These are phyloP conservation scores for Hirudo medicinalis DNA, from an alignment of 1,140 invertebrate species.

Conservation along the genomic window DNA sequence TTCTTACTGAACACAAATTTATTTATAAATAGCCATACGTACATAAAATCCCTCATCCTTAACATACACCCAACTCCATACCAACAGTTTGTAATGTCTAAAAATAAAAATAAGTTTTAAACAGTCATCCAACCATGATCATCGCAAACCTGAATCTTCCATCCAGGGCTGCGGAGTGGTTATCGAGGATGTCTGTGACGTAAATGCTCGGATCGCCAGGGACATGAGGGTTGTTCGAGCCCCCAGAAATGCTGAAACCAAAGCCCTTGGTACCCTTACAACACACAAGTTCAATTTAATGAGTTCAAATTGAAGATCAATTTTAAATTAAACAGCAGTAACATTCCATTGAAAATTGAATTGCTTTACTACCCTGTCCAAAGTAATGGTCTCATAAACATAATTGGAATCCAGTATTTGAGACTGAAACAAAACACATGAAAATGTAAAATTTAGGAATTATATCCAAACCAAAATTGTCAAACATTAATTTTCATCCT, in stretches of 20 bases:
- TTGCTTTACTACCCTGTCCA: background rate
- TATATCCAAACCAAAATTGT: background rate
- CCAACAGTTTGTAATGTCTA: no score
- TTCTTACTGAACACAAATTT: no score
- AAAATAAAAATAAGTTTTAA: no score
- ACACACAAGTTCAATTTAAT: background rate
- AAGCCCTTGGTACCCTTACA: constrained; percentile 31
- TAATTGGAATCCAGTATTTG: constrained; percentile 12
- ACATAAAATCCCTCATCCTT: no score
- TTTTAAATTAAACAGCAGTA: background rate
- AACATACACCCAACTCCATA: no score
- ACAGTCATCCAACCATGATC: no score
- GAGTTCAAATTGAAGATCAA: background rate
- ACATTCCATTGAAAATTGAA: background rate
- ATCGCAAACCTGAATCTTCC: constrained; percentile 51
- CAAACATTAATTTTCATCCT: background rate
- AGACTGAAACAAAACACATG: constrained; percentile 5
- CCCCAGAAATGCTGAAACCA: constrained; percentile 46
- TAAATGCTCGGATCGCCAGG: constrained; percentile 68
- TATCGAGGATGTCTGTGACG: constrained; percentile 93
- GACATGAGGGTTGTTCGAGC: constrained; percentile 40
- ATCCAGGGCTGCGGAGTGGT: constrained; percentile 80
- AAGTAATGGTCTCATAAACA: constrained; percentile 7
- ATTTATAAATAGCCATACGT: no score
- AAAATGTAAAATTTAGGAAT: background rate